Percentiles rank a stretch among this genome's conserved stretches.
Evolutionary conservation across 2,113 vertebrate species (phyloP).

Genomic region (Brachypodius melanocephalos): DNA sequence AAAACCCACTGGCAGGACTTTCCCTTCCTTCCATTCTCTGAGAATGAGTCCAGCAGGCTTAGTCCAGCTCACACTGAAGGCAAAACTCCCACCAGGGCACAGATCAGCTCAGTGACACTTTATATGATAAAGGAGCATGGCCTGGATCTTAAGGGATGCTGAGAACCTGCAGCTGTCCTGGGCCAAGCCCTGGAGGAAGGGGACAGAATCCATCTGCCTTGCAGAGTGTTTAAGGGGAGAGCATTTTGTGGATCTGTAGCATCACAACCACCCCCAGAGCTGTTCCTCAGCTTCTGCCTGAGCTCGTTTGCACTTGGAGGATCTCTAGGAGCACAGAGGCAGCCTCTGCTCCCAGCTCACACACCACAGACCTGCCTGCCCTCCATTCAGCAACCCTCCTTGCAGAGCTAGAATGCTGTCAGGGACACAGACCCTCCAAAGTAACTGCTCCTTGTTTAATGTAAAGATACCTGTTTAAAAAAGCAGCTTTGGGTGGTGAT

Average conservation of each 20-base stretch:
- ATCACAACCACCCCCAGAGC: background rate
- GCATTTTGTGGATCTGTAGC: background rate
- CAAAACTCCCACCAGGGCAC: background rate
- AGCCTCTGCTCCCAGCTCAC: background rate
- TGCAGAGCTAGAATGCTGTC: slow-evolving; percentile 3
- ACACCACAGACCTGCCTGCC: background rate
- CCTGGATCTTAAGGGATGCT: background rate
- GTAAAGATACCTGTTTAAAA: background rate
- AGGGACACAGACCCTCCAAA: background rate
- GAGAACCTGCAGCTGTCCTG: background rate
- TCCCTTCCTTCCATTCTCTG: background rate
- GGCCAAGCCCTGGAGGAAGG: background rate
- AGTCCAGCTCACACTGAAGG: background rate
- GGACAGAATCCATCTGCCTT: background rate
- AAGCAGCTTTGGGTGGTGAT: background rate
- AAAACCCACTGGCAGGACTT: background rate
- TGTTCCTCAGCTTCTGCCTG: background rate
- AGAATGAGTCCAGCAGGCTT: background rate
- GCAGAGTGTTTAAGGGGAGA: background rate
- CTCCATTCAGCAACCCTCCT: background rate
- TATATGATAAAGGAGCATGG: background rate
- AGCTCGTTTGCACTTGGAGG: background rate
- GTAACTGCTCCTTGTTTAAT: background rate
- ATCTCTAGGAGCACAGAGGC: background rate
- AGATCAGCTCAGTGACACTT: background rate